Evolutionary conservation across 23 tunicate species (phyloP), one percentile per base, ranked within the genome.

Genomic region (Styela plicata): DNA sequence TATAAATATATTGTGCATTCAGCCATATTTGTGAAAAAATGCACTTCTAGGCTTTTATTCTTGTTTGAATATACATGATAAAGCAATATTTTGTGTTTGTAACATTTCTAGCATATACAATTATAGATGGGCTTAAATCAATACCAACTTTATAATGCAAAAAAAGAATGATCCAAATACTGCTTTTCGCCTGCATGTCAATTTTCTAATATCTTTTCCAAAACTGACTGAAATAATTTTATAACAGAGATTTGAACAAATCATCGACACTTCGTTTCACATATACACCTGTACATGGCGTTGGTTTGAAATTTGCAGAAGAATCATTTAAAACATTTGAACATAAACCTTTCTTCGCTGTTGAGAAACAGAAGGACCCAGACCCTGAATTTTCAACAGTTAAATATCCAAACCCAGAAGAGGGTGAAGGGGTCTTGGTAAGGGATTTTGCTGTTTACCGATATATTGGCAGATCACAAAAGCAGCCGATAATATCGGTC

Each of bases 261-360:
- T 3, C 67, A 21, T 78, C 97, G 2, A 52, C 32, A 31, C 57
- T 91, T 34, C 76, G 87, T 32, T 96, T 91, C 78, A 84, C 91
- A 16, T 96, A 96, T 88, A 96, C 99, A 22, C 99, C 99, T 1
- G 97, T 96, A 33, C 99, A 96, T 68, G 99, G 99, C 16, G 99
- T 96, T 19, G 99, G 99, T 2, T 63, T 75, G 73, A 57, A 80
- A 34, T 93, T 88, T 69, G 98, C 93, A 23, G 85, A 74, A 21
- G 63, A 81, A 52, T 73, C 93, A 19, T 88, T 88, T 63, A 69
- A 79, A 36, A 88, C 85, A 0, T 93, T 93, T 77, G 63, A 74
- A 18, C 84, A 80, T 20, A 84, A 83, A 34, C 74, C 78, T 61
- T 83, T 96, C 63, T 70, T 74, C 22, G 94, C 90, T 34, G 99